phyloP scores from a whole-genome alignment of 64 coral and sea anemone species.

The Platygyra sinensis region DNA sequence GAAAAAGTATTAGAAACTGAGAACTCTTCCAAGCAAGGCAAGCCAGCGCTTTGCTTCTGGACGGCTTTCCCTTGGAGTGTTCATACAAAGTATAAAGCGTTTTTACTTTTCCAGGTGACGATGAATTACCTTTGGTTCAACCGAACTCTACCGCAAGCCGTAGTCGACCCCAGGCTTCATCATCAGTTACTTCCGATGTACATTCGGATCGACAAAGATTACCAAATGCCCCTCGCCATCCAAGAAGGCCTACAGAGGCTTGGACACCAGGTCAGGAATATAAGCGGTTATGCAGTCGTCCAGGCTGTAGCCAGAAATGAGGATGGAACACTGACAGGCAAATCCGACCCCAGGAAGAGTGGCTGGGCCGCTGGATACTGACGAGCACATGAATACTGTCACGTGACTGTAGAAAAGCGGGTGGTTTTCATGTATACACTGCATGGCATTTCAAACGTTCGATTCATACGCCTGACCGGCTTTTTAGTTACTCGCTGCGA shows the following conservation, averaged over 20 bases:
- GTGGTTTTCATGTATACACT: no score
- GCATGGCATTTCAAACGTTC: no score
- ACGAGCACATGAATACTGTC: not conserved
- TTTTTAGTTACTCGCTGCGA: no score
- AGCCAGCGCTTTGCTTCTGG: no score
- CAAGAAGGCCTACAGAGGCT: slow-evolving; percentile 66
- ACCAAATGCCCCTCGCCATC: slow-evolving; percentile 52
- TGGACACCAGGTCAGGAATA: slow-evolving; percentile 59
- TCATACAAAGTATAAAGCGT: no score
- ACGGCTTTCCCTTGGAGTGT: no score
- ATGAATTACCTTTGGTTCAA: slow-evolving; percentile 95
- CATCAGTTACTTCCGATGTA: slow-evolving; percentile 95
- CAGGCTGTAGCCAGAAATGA: slow-evolving; percentile 78
- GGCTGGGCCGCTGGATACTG: slow-evolving; percentile 83
- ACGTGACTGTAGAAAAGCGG: not conserved
- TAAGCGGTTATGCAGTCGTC: slow-evolving; percentile 69
- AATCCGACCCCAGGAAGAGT: slow-evolving; percentile 79
- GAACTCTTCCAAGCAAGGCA: no score
- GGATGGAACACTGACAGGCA: slow-evolving; percentile 69
- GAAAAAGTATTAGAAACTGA: no score
- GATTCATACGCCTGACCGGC: no score
- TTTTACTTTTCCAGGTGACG: slow-evolving; percentile 42
- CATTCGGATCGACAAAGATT: slow-evolving; percentile 75
- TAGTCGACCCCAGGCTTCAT: slow-evolving; percentile 78
- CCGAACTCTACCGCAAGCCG: slow-evolving; percentile 68